These are phyloP conservation scores for Mustela erminea DNA, from an alignment of 2,797 vertebrate species.

Conservation along the genomic window DNA sequence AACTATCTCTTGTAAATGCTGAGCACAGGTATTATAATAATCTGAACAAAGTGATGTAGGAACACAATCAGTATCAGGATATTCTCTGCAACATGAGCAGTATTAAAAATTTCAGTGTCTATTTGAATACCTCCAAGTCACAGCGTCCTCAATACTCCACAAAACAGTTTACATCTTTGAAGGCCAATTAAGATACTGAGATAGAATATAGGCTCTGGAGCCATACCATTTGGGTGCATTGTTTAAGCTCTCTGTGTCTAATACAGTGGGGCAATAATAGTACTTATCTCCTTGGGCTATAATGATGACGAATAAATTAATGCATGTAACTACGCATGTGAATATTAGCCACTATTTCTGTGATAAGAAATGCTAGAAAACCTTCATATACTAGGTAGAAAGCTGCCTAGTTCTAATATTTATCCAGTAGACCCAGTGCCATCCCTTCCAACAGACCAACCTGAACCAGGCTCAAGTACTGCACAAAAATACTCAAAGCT, in stretches of 20 bases:
- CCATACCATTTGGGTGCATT: neutral
- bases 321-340: neutral
- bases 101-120: neutral
- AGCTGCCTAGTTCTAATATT: neutral
- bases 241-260: neutral
- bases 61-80: neutral
- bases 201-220: neutral
- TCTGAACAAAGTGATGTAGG: neutral
- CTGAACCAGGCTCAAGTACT: neutral
- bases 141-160: neutral
- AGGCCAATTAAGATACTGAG: neutral
- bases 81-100: neutral
- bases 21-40: neutral
- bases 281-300: neutral
- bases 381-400: neutral
- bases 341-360: neutral
- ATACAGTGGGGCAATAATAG: neutral
- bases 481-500: neutral
- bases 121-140: neutral
- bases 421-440: neutral
- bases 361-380: conserved; percentile 23
- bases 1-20: neutral
- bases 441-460: neutral
- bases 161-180: neutral
- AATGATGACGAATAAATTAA: neutral